Evolutionary conservation across 2,888 invertebrate genomes (phyloP).

Genomic region (Apeira syringaria): DNA sequence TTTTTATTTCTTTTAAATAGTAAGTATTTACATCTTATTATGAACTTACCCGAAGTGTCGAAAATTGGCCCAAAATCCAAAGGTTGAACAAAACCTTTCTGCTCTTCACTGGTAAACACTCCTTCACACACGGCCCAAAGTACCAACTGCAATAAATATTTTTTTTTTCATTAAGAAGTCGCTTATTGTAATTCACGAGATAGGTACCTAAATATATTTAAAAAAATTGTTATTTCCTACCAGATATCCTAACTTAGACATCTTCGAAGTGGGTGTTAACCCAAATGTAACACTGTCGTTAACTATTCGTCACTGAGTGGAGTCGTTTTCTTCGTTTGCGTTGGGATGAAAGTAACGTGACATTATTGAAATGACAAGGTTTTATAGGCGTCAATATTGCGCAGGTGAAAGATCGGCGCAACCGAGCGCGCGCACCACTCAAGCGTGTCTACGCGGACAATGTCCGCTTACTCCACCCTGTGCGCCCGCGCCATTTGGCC

Average conservation of each 20-base stretch:
- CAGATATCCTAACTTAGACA: constrained; percentile 67
- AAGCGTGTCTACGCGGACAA: constrained; percentile 76
- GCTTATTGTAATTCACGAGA: too few species aligned
- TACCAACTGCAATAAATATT: constrained; percentile 63
- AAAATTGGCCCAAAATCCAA: constrained; percentile 83
- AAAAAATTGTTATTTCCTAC: constrained; percentile 50
- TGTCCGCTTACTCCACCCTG: constrained; percentile 77
- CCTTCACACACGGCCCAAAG: constrained; percentile 68
- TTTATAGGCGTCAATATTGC: constrained; percentile 83
- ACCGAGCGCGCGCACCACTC: constrained; percentile 72
- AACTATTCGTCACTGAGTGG: constrained; percentile 52
- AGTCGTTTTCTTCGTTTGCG: constrained; percentile 73
- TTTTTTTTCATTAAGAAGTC: too few species aligned
- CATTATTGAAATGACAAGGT: constrained; percentile 78
- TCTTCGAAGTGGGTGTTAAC: constrained; percentile 68
- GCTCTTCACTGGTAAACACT: constrained; percentile 58
- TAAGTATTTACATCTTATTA: not conserved
- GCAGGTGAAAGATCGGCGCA: constrained; percentile 81
- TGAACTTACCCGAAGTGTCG: constrained; percentile 60
- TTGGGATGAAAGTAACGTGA: constrained; percentile 80
- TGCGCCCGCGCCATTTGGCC: constrained; percentile 1
- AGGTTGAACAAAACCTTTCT: constrained; percentile 76
- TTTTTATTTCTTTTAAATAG: too few species aligned
- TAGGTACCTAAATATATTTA: too few species aligned
- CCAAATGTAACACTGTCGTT: constrained; percentile 51